phyloP scores from a whole-genome alignment of 2,888 invertebrate species.

The Lasioglossum calceatum region DNA sequence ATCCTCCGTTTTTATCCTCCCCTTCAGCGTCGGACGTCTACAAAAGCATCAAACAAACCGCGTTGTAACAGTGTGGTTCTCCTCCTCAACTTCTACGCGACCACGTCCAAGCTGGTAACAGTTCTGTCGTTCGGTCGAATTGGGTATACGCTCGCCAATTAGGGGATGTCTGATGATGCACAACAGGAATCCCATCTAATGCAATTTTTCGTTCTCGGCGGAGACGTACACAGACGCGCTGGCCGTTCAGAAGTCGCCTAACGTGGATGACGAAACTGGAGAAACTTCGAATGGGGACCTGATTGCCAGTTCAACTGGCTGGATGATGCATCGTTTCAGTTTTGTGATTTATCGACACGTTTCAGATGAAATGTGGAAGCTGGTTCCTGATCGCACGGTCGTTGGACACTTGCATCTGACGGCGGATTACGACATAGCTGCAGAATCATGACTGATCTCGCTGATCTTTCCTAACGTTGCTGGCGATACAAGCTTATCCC shows the following conservation, averaged over 20 bases:
- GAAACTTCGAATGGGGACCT: neutral
- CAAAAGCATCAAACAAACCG: conserved; percentile 27
- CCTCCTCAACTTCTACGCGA: conserved; percentile 12
- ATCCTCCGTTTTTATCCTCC: neutral
- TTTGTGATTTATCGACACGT: neutral
- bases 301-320: neutral
- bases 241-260: neutral
- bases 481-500: neutral
- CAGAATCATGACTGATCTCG: neutral
- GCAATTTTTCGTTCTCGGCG: neutral
- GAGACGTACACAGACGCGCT: neutral
- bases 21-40: conserved; percentile 15
- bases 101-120: neutral
- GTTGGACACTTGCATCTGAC: neutral
- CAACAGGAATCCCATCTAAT: conserved; percentile 2
- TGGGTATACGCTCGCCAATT: conserved; percentile 11
- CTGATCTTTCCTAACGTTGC: neutral
- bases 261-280: neutral
- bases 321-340: neutral
- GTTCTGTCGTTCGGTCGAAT: neutral
- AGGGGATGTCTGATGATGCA: neutral
- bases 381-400: neutral
- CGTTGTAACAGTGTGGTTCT: neutral
- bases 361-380: neutral
- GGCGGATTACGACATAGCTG: neutral